phyloP scores from a whole-genome alignment of 1,140 invertebrate genomes.

The Drosophila tristis region DNA sequence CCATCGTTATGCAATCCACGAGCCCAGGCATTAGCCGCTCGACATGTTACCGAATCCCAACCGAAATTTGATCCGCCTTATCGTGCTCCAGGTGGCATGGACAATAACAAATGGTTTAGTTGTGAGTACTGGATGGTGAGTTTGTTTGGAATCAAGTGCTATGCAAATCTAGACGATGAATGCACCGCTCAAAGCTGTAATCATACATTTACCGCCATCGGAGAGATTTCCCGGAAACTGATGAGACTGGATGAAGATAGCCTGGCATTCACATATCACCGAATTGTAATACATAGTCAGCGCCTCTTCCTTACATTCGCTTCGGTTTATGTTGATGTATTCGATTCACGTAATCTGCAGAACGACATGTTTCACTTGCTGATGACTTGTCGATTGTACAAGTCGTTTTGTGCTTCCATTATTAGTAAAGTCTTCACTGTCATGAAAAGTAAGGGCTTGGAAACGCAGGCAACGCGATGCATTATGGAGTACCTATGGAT shows the following conservation, averaged over 20 bases:
- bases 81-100: neutral
- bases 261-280: no score
- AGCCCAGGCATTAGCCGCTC: neutral
- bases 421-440: conserved; percentile 2
- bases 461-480: neutral
- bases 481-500: conserved; percentile 35
- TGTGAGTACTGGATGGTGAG: neutral
- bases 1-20: neutral
- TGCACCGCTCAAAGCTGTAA: conserved; percentile 37
- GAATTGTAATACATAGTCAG: no score
- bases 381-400: conserved; percentile 36
- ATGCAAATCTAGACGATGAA: conserved; percentile 5
- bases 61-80: conserved; percentile 44
- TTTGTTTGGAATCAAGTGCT: conserved; percentile 53
- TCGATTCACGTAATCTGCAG: conserved; percentile 10
- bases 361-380: conserved; percentile 45
- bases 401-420: neutral
- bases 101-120: neutral
- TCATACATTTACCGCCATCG: conserved; percentile 19
- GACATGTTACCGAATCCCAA: neutral
- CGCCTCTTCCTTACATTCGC: neutral
- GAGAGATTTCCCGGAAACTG: neutral
- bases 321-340: conserved; percentile 35
- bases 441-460: conserved; percentile 10
- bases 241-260: no score